Evolutionary conservation across 2,888 invertebrate species (phyloP).

Genomic region (Drosophila testacea): DNA sequence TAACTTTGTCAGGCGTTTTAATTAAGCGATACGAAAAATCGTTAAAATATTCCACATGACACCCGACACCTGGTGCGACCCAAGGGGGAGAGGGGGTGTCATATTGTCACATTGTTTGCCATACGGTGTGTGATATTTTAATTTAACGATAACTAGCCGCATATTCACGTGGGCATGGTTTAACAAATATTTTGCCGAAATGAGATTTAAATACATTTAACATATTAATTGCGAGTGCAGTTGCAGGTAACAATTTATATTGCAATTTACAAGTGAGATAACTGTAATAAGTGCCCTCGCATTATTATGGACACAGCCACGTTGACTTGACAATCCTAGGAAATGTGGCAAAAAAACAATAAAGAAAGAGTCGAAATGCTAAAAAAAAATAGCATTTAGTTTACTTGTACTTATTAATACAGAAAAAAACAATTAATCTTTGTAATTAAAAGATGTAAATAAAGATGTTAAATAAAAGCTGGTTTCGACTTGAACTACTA

Average conservation of each 20-base stretch:
- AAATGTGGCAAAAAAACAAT: too few species aligned
- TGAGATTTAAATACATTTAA: background rate
- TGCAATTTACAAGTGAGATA: too few species aligned
- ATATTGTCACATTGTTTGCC: conserved; percentile 25
- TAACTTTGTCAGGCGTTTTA: conserved; percentile 71
- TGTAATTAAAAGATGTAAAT: too few species aligned
- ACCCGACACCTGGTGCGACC: background rate
- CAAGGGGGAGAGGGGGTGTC: background rate
- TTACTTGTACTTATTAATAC: too few species aligned
- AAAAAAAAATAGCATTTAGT: too few species aligned
- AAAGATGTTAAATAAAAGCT: too few species aligned
- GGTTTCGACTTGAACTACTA: too few species aligned
- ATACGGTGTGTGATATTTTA: conserved; percentile 18
- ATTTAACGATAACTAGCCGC: conserved; percentile 32
- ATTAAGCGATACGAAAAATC: conserved; percentile 57
- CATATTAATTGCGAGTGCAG: background rate
- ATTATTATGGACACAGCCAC: too few species aligned
- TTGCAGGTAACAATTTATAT: background rate
- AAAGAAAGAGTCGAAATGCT: too few species aligned
- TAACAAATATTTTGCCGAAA: background rate
- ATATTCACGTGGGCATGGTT: background rate
- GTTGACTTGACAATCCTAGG: too few species aligned
- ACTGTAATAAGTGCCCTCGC: background rate
- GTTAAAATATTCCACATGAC: conserved; percentile 28
- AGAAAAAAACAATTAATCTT: too few species aligned